Evolutionary conservation across 2,888 invertebrate genomes (phyloP), one percentile per base, ranked within the genome.

Genomic region (Brachylomia viminalis): DNA sequence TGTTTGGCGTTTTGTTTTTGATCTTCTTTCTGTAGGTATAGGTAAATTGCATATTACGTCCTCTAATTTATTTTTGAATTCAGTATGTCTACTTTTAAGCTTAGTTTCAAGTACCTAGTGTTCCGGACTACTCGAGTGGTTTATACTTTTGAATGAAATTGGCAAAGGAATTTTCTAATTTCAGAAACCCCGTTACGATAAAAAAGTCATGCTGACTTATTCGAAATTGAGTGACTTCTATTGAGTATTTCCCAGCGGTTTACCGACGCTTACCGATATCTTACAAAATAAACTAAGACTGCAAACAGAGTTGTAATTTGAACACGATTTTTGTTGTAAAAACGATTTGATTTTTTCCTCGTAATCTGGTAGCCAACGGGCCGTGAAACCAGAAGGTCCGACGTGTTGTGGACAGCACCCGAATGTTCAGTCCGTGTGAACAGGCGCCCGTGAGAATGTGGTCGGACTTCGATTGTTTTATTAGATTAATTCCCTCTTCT

Each of bases 381-480:
- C 92, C 95, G 94, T 95, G 91, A 93, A 95, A 95, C 95, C 95
- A 92, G 93, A 89, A 92, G 93, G 89, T 85, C 87, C 84, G 92
- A 93, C 95, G 94, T 94, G 94, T 89, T 89, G 88, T 80, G 80
- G 86, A 89, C 84, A 77, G 88, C 92, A 89, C 92, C 93, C 92
- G 90, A 93, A 94, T 91, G 91, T 91, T 88, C 85, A 83, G 83
- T 27, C 83, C 92, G 94, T 94, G 95, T 94, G 94, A 94, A 94
- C 91, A 81, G 79, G 80, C 83, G 33, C 72, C 92, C 94, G 95
- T 95, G 95, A 94, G 95, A 95, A 95, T 94, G 95, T 93, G 95
- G 95, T 95, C 86, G 81, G 76, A 72, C 80, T 77, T 77, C 86
- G 76, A 88, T 88, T 89, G 88, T 84, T 90, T 90, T 90, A 88